Percentiles rank a stretch among this genome's conserved stretches.
Conservation (phyloP, 2,797 vertebrate genomes). For the Galago senegalensis region DNA sequence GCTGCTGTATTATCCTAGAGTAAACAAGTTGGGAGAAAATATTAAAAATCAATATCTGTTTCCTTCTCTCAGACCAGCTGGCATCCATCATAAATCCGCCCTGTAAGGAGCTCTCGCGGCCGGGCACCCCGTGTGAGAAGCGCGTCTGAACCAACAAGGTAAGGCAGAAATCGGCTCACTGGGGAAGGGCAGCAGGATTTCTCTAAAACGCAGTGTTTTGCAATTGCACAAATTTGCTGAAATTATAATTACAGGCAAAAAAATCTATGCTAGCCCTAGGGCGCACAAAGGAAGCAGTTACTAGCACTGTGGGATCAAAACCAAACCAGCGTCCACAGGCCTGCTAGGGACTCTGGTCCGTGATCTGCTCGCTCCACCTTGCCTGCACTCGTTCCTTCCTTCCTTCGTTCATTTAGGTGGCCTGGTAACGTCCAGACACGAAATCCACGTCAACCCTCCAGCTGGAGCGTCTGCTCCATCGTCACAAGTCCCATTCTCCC, state of each 20-base stretch:
- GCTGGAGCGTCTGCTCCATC: conserved; percentile 48
- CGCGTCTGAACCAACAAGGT: conserved; percentile 87
- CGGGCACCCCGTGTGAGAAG: conserved; percentile 87
- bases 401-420: background rate
- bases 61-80: conserved; percentile 95
- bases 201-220: conserved; percentile 84
- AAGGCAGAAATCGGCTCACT: conserved; percentile 80
- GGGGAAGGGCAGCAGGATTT: conserved; percentile 85
- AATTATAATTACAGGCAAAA: conserved; percentile 85
- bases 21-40: conserved; percentile 95
- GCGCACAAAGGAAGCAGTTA: conserved; percentile 73
- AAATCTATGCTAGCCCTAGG: conserved; percentile 80
- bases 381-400: background rate
- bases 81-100: conserved; percentile 94
- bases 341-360: background rate
- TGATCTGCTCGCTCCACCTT: conserved; percentile 50
- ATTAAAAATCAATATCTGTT: conserved; percentile 97
- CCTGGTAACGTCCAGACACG: conserved; percentile 39
- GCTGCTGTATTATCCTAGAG: conserved; percentile 93
- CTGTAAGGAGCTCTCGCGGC: conserved; percentile 90
- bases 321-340: conserved; percentile 64
- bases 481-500: background rate
- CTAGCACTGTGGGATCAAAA: conserved; percentile 63
- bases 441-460: conserved; percentile 67
- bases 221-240: conserved; percentile 85